A percentile compares a stretch with the other conserved stretches of the same genome.
Evolutionary conservation across 1,140 invertebrate species (phyloP).

Genomic region (Eupristina koningsbergeri): DNA sequence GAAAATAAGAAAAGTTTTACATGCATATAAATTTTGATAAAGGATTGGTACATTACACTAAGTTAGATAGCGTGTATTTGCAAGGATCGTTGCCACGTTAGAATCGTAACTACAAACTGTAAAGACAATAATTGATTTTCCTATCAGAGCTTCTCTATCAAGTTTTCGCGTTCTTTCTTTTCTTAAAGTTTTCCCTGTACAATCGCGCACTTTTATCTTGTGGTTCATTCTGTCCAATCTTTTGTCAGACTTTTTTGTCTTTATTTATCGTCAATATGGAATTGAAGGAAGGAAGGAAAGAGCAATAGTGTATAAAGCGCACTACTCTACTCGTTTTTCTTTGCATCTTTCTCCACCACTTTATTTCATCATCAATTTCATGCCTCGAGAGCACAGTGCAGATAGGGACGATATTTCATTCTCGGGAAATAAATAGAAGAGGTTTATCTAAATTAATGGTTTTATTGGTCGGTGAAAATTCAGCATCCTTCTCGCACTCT

Average conservation of each 20-base stretch:
- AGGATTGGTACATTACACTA: no score
- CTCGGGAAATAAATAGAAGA: constrained; percentile 49
- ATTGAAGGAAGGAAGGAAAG: neutral
- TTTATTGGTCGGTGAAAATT: constrained; percentile 45
- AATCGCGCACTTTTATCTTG: constrained; percentile 35
- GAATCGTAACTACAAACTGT: constrained; percentile 63
- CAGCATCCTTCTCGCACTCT: neutral
- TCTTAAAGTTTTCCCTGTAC: constrained; percentile 8
- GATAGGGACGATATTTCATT: constrained; percentile 44
- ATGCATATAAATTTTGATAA: no score
- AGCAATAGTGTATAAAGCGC: neutral
- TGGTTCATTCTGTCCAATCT: constrained; percentile 31
- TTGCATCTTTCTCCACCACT: constrained; percentile 48
- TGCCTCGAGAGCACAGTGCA: constrained; percentile 15
- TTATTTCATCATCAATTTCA: constrained; percentile 51
- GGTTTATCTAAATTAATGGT: constrained; percentile 50
- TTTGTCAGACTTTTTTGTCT: constrained; percentile 19
- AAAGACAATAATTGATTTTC: constrained; percentile 73
- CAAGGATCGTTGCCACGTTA: constrained; percentile 63
- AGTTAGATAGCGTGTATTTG: no score
- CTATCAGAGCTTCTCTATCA: constrained; percentile 56
- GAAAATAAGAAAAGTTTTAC: no score
- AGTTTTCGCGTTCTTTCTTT: no score
- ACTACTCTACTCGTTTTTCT: constrained; percentile 18
- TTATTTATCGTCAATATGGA: constrained; percentile 14